Conservation (phyloP, 2,113 vertebrate species). For the Leuciscus idus region DNA sequence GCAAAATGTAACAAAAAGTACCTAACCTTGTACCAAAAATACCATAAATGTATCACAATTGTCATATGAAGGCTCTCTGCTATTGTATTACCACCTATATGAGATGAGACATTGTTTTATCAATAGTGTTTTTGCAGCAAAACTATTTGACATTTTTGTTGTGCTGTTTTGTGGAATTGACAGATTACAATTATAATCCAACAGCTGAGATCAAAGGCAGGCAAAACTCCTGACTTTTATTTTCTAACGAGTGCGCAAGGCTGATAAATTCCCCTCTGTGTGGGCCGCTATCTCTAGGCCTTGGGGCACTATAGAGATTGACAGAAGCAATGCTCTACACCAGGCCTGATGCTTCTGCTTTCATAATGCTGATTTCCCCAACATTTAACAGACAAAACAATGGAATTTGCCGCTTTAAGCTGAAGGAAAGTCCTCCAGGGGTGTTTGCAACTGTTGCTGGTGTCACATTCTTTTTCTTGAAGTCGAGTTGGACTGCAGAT, state of each 20-base stretch:
- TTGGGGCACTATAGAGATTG: conserved; percentile 22
- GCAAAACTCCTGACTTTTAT: conserved; percentile 24
- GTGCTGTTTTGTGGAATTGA: conserved; percentile 29
- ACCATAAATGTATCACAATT: not conserved
- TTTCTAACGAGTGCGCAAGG: conserved; percentile 6
- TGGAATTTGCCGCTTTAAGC: not conserved
- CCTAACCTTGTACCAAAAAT: no score
- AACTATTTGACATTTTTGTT: not conserved
- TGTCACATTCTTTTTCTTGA: not conserved
- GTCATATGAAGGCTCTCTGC: not conserved
- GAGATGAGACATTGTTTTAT: not conserved
- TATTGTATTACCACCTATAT: not conserved
- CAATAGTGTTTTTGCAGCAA: not conserved
- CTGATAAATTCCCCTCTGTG: conserved; percentile 34
- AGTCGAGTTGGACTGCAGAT: not conserved
- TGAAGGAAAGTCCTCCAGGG: not conserved
- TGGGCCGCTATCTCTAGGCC: conserved; percentile 7
- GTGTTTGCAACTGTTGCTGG: not conserved
- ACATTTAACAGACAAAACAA: conserved; percentile 5
- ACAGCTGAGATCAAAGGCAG: conserved; percentile 37
- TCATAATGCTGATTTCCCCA: not conserved
- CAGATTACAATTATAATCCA: conserved; percentile 34
- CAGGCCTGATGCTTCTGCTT: conserved; percentile 5
- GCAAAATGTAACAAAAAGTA: not conserved
- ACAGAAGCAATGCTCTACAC: conserved; percentile 26